Base-by-base conservation (phyloP, 2,113 vertebrate species). In the Micromys minutus region DNA sequence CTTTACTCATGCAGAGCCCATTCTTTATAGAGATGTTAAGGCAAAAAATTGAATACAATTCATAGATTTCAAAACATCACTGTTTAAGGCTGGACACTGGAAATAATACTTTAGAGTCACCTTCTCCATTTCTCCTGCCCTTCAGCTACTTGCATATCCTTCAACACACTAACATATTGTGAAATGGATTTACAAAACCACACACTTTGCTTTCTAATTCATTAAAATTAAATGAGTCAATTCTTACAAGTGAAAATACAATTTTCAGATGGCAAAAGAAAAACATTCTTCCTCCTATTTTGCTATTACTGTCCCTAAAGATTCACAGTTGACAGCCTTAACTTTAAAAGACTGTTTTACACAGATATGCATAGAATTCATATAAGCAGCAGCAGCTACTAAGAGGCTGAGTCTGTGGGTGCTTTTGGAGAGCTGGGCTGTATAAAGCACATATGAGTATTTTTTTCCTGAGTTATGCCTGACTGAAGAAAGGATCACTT, bases 1-100 rank as follows among this genome's bases (percentile, higher is more conserved):
- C 85, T 92, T 97, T 97, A 96, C 85, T 88, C 97, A 91, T 96
- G 96, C 94, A 97, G 97, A 96, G 29, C 86, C 77, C 47, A 26
- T 94, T 97, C 76, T 96, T 97, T 95, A 93, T 69, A 80, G 89
- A 97, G 89, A 96, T 9, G 55, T 88, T 90, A 83, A 94, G 80
- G 76, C 84, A 92, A 94, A 95, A 84, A 71, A 84, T 36, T 91
- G 42, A 22, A 95, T 63, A 50, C 13, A 89, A 42, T 15, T 76
- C 87, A 77, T 24, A 1, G 15, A 50, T 95, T 96, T 95, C 57
- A 79, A 89, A 96, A 89, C 74, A 61, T 31, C 92, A 47, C 34
- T 2, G 8, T 87, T 22, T 85, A 39, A 89, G 19, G 57, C 13
- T 76, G 71, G 39, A 92, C 22, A 34, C 29, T 91, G 57, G 42